These are phyloP conservation scores for Platorchestia sp. DNA, from an alignment of 1,140 invertebrate genomes.

Conservation along the genomic window DNA sequence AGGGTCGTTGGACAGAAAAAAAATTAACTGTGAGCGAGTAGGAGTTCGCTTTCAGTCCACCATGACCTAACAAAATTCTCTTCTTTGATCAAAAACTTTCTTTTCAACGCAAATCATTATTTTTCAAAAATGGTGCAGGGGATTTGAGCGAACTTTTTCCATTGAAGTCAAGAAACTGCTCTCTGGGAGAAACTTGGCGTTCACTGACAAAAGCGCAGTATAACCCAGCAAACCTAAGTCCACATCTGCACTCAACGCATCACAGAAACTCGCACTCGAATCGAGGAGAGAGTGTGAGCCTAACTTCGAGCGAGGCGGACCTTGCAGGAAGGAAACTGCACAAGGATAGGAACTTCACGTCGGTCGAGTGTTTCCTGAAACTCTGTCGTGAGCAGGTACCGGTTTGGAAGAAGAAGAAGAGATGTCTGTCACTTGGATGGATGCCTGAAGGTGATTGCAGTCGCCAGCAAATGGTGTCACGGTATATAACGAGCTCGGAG, in stretches of 20 bases:
- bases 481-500: conserved; percentile 28
- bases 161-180: background rate
- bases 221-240: background rate
- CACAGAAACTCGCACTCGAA: background rate
- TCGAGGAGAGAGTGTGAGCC: background rate
- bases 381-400: background rate
- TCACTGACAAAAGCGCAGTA: background rate
- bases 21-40: background rate
- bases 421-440: conserved; percentile 42
- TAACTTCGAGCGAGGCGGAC: background rate
- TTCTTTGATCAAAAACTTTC: background rate
- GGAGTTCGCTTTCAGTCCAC: no score
- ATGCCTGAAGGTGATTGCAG: conserved; percentile 44
- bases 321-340: background rate
- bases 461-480: conserved; percentile 37
- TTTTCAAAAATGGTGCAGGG: background rate
- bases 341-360: background rate
- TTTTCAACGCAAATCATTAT: background rate
- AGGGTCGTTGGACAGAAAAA: background rate
- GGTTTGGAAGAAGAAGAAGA: conserved; percentile 30
- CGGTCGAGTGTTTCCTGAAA: conserved; percentile 4
- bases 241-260: background rate
- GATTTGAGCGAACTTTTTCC: background rate
- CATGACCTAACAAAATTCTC: no score
- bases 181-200: background rate